phyloP scores from a whole-genome alignment of 2,113 vertebrate genomes.

The Lichenostomus cassidix region DNA sequence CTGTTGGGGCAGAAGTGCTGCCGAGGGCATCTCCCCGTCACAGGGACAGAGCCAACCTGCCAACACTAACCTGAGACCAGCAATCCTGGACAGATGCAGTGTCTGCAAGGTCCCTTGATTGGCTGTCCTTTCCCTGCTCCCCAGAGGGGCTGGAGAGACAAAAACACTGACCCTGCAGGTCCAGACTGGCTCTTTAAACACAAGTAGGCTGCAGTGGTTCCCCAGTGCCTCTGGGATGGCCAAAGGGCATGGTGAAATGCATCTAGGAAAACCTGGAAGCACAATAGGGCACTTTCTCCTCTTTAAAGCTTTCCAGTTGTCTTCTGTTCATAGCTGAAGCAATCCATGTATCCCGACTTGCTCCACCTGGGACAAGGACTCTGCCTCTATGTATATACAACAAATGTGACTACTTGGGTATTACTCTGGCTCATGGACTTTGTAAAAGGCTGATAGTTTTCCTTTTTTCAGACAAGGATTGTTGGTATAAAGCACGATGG shows the following conservation, averaged over 20 bases:
- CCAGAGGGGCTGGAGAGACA: background rate
- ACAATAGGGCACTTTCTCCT: background rate
- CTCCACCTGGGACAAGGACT: background rate
- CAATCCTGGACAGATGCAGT: fast-evolving
- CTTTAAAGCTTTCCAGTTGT: background rate
- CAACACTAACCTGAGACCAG: background rate
- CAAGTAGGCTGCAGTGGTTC: background rate
- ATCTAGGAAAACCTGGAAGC: background rate
- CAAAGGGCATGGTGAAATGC: background rate
- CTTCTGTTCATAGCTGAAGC: background rate
- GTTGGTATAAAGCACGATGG: background rate
- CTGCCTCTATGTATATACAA: background rate
- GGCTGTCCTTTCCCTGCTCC: background rate
- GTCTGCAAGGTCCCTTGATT: background rate
- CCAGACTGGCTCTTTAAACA: background rate
- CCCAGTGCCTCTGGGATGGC: background rate
- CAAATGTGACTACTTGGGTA: background rate
- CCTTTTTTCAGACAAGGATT: background rate
- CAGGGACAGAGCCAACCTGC: background rate
- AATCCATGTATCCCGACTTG: background rate
- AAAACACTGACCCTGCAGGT: background rate
- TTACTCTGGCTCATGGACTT: background rate
- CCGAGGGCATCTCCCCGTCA: background rate
- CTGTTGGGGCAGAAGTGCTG: background rate
- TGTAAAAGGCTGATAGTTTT: background rate